phyloP scores from a whole-genome alignment of 2,888 invertebrate genomes.

The Uloborus plumipes region DNA sequence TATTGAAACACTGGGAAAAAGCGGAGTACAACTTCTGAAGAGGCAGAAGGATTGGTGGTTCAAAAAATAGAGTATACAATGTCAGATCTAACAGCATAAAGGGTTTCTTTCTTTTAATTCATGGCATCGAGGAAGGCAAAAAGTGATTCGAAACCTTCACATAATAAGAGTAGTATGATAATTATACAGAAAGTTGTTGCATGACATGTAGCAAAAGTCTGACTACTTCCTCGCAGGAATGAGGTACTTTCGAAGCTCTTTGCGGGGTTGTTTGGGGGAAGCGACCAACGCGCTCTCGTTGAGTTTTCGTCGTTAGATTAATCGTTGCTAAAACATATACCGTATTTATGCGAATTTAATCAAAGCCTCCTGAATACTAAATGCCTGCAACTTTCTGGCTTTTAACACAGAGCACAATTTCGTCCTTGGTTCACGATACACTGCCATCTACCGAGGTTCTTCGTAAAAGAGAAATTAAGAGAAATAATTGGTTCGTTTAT shows the following conservation, averaged over 20 bases:
- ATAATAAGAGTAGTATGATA: slow-evolving; percentile 37
- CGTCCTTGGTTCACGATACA: too few relatives aligned
- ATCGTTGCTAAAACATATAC: too few relatives aligned
- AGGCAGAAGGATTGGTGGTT: slow-evolving; percentile 60
- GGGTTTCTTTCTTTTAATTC: slow-evolving; percentile 30
- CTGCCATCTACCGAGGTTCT: too few relatives aligned
- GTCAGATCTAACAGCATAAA: slow-evolving; percentile 61
- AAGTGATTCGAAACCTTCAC: slow-evolving; percentile 59
- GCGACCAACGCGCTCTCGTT: too few relatives aligned
- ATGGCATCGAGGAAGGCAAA: slow-evolving; percentile 60
- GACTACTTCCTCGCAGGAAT: slow-evolving; percentile 43
- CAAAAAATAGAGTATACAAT: slow-evolving; percentile 64
- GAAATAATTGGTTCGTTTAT: too few relatives aligned
- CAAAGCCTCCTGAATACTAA: too few relatives aligned
- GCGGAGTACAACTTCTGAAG: slow-evolving; percentile 61
- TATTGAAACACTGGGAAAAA: slow-evolving; percentile 64
- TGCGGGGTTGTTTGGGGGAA: slow-evolving; percentile 8
- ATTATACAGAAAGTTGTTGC: slow-evolving; percentile 48
- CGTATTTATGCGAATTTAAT: too few relatives aligned
- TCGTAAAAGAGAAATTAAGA: too few relatives aligned
- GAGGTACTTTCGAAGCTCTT: slow-evolving; percentile 56
- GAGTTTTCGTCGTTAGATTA: too few relatives aligned
- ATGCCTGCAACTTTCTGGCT: too few relatives aligned
- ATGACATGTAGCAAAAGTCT: slow-evolving; percentile 50
- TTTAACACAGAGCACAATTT: too few relatives aligned